Evolutionary conservation across 2,888 invertebrate species (phyloP).

Genomic region (Protula sp.): DNA sequence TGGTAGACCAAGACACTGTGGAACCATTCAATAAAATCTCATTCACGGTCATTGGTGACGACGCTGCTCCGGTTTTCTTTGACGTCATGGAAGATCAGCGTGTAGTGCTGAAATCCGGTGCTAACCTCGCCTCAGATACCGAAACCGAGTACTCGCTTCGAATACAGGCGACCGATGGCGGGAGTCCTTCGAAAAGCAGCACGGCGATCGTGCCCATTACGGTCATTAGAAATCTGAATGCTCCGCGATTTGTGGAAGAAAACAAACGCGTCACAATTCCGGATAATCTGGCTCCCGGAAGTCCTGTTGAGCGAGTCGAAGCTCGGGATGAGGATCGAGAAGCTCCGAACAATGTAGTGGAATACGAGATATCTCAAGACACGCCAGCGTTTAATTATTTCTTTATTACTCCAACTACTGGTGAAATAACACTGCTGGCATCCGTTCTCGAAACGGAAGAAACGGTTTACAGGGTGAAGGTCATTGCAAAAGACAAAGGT

Average conservation of each 20-base stretch:
- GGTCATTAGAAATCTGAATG: slow-evolving; percentile 37
- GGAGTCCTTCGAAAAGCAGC: slow-evolving; percentile 27
- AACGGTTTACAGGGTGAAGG: slow-evolving; percentile 29
- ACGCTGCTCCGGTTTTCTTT: slow-evolving; percentile 21
- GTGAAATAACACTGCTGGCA: slow-evolving; percentile 30
- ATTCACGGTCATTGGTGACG: slow-evolving; percentile 22
- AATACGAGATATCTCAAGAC: slow-evolving; percentile 20
- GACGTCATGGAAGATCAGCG: slow-evolving; percentile 21
- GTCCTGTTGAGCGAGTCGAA: slow-evolving; percentile 27
- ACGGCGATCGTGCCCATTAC: slow-evolving; percentile 31
- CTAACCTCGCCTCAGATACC: slow-evolving; percentile 30
- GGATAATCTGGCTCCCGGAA: slow-evolving; percentile 30
- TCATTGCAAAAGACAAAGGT: slow-evolving; percentile 26
- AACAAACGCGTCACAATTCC: slow-evolving; percentile 22
- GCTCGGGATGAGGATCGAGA: slow-evolving; percentile 37
- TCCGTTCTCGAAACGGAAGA: slow-evolving; percentile 28
- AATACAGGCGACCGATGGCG: slow-evolving; percentile 20
- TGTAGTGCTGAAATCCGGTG: slow-evolving; percentile 26
- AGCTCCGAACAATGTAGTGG: slow-evolving; percentile 29
- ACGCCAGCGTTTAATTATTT: slow-evolving; percentile 31
- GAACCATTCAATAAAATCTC: slow-evolving; percentile 20
- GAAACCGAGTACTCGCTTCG: slow-evolving; percentile 28
- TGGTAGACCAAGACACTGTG: slow-evolving; percentile 7
- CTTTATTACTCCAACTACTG: slow-evolving; percentile 36
- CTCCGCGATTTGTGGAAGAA: slow-evolving; percentile 28